Evolutionary conservation across 2,888 invertebrate species (phyloP).

Genomic region (Ichneumoninae sp.): DNA sequence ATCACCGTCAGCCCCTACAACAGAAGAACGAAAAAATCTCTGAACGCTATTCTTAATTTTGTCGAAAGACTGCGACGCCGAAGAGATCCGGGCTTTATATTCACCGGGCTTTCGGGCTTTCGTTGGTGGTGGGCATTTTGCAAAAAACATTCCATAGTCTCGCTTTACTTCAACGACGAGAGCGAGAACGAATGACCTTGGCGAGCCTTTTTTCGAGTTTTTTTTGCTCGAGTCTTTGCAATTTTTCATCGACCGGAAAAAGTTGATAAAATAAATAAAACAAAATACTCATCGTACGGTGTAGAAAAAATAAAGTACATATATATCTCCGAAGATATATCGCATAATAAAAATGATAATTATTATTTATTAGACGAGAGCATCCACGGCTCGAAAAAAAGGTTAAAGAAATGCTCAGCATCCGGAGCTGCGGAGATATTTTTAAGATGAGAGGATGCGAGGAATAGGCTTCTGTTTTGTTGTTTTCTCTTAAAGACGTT

Average conservation of each 20-base stretch:
- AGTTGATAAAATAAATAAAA: background rate
- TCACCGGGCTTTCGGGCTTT: constrained; percentile 90
- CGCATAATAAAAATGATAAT: constrained; percentile 44
- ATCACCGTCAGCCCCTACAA: constrained; percentile 90
- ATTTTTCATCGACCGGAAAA: background rate
- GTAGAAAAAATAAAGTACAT: background rate
- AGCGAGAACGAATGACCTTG: constrained; percentile 81
- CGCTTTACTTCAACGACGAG: constrained; percentile 86
- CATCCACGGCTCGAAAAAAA: background rate
- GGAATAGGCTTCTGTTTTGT: background rate
- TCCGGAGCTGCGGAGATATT: background rate
- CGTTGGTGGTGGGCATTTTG: constrained; percentile 94
- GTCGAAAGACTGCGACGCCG: constrained; percentile 88
- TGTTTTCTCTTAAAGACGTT: constrained; percentile 9
- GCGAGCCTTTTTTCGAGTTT: background rate
- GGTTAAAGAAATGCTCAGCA: background rate
- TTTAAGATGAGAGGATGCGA: background rate
- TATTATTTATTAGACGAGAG: constrained; percentile 19
- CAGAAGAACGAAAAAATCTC: constrained; percentile 89
- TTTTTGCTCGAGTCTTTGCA: background rate
- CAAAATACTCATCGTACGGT: background rate
- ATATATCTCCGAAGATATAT: constrained; percentile 8
- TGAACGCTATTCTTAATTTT: constrained; percentile 87
- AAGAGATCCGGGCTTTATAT: constrained; percentile 88
- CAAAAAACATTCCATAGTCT: constrained; percentile 91